Base-by-base conservation (phyloP, 2,797 vertebrate species). In the Catharus ustulatus region DNA sequence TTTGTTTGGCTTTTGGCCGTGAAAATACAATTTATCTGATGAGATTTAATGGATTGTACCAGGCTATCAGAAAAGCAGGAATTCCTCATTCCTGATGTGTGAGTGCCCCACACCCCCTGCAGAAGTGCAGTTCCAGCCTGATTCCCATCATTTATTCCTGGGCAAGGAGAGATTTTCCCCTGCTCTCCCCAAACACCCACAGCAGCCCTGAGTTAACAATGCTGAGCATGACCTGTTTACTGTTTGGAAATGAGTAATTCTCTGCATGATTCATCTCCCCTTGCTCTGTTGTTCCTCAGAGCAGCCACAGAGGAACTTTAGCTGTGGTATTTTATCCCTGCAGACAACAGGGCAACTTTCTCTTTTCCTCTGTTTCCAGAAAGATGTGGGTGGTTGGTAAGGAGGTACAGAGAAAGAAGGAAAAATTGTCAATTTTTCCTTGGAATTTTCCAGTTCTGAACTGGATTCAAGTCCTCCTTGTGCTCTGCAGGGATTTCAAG, bases 1-100 rank as follows among this genome's bases (percentile, higher is more conserved):
- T 49, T 86, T 46, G 22, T 20, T 85, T 82, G 86, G 51, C 54
- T 94, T 90, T 87, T 68, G 43, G 48, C 84, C 62, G 40, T 36
- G 32, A n/a, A 87, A 92, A 85, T 29, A 11, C 5, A 64, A 27
- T 77, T 89, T 32, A 40, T 84, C 36, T 81, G 55, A 42, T 58
- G 67, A 61, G 49, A 78, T 83, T 59, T 49, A 7, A 10, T 7
- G 13, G 64, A 23, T 74, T 46, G 57, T 20, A 42, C 40, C 63
- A 68, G 63, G 54, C 40, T 34, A 61, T 75, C 34, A n/a, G 29
- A 69, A 90, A 45, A 67, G 36, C 78, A 26, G 13, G 52, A 58
- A 55, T 69, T 59, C 4, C 0, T 7, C 18, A 32, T 14, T 66
- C 29, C 51, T 16, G 57, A 4, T 1, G 11, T 6, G 51, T 13